These are phyloP conservation scores for Gisinianus flammeolus DNA, from an alignment of 2,888 invertebrate genomes.

Conservation along the genomic window DNA sequence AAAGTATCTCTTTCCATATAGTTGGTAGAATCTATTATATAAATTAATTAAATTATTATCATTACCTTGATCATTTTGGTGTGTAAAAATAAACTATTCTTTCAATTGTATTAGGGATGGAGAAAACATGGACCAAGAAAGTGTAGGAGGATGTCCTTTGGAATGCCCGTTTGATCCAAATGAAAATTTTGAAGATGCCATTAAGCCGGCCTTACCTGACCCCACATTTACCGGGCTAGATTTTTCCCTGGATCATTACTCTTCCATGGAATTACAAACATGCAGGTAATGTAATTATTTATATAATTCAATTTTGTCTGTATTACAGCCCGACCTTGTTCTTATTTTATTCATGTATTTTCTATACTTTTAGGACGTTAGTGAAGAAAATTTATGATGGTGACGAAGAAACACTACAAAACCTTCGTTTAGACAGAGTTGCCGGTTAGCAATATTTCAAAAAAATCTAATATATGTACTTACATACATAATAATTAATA, in stretches of 20 bases:
- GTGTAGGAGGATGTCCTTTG: slow-evolving; percentile 51
- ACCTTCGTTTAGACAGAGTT: slow-evolving; percentile 39
- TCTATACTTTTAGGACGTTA: slow-evolving; percentile 29
- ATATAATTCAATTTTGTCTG: no score
- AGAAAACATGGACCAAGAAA: slow-evolving; percentile 35
- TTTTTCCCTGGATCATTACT: slow-evolving; percentile 41
- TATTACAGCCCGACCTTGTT: no score
- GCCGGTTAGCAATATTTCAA: no score
- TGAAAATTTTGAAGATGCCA: slow-evolving; percentile 53
- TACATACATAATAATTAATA: no score
- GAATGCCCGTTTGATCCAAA: slow-evolving; percentile 57
- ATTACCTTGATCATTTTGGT: background rate
- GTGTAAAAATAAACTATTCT: background rate
- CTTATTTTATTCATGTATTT: no score
- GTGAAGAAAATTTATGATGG: slow-evolving; percentile 46
- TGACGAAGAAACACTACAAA: slow-evolving; percentile 42
- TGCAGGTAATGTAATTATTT: slow-evolving; percentile 33
- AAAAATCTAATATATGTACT: no score
- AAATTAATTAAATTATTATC: no score
- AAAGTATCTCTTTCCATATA: background rate
- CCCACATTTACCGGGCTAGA: slow-evolving; percentile 44
- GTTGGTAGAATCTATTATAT: background rate
- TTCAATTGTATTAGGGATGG: background rate
- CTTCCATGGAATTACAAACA: slow-evolving; percentile 40
- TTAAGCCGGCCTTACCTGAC: slow-evolving; percentile 30